A percentile compares a stretch with the other conserved stretches of the same genome.
Evolutionary conservation across 2,113 vertebrate species (phyloP).

Genomic region (Orthochromis indermauri): DNA sequence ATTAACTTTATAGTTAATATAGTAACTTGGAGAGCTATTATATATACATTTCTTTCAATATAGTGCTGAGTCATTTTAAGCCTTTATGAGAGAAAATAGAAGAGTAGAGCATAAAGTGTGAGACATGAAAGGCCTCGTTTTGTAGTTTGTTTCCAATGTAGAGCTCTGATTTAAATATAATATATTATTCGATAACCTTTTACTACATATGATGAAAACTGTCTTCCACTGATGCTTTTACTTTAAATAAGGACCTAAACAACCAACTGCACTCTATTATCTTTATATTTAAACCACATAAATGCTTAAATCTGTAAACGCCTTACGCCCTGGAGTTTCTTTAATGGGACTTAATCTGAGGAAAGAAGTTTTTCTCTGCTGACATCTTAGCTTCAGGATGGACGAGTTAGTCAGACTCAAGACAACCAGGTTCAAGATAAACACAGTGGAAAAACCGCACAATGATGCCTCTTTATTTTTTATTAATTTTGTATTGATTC

Average conservation of each 20-base stretch:
- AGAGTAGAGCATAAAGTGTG: not conserved
- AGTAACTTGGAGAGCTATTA: not conserved
- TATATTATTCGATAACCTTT: not conserved
- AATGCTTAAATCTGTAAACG: not conserved
- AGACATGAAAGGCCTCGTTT: not conserved
- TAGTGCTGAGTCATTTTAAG: not conserved
- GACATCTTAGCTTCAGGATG: not conserved
- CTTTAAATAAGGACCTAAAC: not conserved
- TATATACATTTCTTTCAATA: not conserved
- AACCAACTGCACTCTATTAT: not conserved
- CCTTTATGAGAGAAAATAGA: not conserved
- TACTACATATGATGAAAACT: not conserved
- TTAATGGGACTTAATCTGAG: not conserved
- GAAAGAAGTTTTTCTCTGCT: not conserved
- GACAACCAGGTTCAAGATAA: fast-evolving
- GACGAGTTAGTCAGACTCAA: fast-evolving
- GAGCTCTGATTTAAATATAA: not conserved
- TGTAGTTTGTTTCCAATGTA: not conserved
- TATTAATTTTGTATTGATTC: not conserved
- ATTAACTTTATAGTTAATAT: not conserved
- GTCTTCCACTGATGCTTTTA: not conserved
- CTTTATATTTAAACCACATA: not conserved
- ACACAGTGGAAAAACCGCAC: fast-evolving
- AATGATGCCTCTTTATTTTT: not conserved
- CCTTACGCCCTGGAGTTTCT: not conserved